Base-by-base conservation (phyloP, 2,888 invertebrate genomes). In the Euphydryas editha region DNA sequence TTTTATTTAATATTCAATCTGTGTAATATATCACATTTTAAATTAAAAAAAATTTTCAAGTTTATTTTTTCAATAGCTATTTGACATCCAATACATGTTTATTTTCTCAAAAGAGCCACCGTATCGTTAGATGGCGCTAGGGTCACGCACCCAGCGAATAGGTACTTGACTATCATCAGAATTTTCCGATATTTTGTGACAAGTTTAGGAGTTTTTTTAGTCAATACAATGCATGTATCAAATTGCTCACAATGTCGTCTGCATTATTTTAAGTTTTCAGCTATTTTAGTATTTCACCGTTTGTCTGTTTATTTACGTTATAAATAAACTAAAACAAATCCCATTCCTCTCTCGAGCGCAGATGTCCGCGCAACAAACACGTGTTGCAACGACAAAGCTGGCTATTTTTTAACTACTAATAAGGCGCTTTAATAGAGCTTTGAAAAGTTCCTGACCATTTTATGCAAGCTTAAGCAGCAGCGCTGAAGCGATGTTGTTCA, bases 271-370 rank as follows among this genome's bases (percentile, higher is more conserved):
- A 30, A 46, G 44, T 36, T 54, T 44, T 24, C 1, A 46, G 18
- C 37, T 30, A 11, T 36, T 42, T 54, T 17, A 17, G 30, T 36
- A 30, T 54, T 37, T 59, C 39, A 59, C 42, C 20, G 46, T 17
- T 37, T 5, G 42, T 51, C 42, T 37, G 66, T 62, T 57, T 69
- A 63, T 66, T 69, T 69, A 63, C 63, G 63, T 57, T 60, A 57
- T 62, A 67, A 72, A 69, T 59, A 62, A 66, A 71, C 67, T 58
- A 69, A 68, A 69, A 72, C 57, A 62, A 39, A 8, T 51, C 57
- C 62, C 72, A 72, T 73, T 73, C 72, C 72, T 47, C 46, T 65
- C 63, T 30, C 62, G 65, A 62, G 42, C 61, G 65, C 70, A 71
- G 70, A 74, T 73, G 72, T 71, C 68, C 51, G 64, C 57, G 46